A percentile compares a stretch with the other conserved stretches of the same genome.
Evolutionary conservation across 2,113 vertebrate genomes (phyloP).

Genomic region (Acanthochromis polyacanthus): DNA sequence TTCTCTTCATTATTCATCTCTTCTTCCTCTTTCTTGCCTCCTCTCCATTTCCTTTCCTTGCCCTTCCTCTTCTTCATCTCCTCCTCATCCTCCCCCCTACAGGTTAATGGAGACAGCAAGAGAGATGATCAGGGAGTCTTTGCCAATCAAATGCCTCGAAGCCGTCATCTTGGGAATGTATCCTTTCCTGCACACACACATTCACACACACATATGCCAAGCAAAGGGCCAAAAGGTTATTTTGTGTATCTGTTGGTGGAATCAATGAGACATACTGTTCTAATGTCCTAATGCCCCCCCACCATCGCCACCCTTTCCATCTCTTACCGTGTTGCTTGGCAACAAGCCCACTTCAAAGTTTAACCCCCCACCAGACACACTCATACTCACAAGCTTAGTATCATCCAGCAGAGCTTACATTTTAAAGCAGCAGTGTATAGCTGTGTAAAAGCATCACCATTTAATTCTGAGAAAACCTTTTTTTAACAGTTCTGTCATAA

Average conservation of each 20-base stretch:
- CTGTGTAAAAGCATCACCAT: background rate
- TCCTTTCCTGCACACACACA: slow-evolving; percentile 84
- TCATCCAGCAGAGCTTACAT: slow-evolving; percentile 25
- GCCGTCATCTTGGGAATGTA: slow-evolving; percentile 99
- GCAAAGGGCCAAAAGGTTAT: slow-evolving; percentile 11
- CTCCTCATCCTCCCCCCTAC: slow-evolving; percentile 16
- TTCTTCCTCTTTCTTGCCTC: background rate
- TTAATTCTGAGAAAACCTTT: background rate
- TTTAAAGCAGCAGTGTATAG: slow-evolving; percentile 21
- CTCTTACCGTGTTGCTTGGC: slow-evolving; percentile 68
- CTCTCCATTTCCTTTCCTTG: background rate
- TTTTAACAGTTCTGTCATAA: background rate
- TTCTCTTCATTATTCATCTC: background rate
- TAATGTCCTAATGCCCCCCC: slow-evolving; percentile 32
- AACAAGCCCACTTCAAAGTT: slow-evolving; percentile 71
- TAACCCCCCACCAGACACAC: slow-evolving; percentile 17
- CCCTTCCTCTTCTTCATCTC: background rate
- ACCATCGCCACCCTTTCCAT: slow-evolving; percentile 6
- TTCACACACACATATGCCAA: slow-evolving; percentile 3
- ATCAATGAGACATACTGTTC: slow-evolving; percentile 59
- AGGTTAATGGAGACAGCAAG: slow-evolving; percentile 98
- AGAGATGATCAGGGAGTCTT: slow-evolving; percentile 95
- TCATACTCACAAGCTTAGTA: slow-evolving; percentile 7
- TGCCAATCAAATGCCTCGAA: slow-evolving; percentile 99
- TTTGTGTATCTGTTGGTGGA: slow-evolving; percentile 52